phyloP scores from a whole-genome alignment of 2,888 invertebrate genomes.

The Archaeoteleia sp. region DNA sequence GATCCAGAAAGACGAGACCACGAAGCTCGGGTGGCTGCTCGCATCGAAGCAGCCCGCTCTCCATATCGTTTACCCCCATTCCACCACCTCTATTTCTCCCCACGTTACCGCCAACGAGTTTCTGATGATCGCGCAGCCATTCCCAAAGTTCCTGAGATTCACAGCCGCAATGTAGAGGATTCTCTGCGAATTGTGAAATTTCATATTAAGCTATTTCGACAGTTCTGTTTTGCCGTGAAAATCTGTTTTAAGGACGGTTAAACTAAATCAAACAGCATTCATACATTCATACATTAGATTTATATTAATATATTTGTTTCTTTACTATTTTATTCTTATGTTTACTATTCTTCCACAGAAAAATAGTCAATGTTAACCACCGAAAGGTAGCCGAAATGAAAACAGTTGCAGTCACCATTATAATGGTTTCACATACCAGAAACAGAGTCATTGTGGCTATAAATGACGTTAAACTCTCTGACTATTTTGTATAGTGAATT shows the following conservation, averaged over 20 bases:
- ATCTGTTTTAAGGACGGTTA: conserved; percentile 21
- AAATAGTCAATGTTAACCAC: no score
- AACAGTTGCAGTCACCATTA: no score
- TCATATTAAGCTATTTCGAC: conserved; percentile 87
- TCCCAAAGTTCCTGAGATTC: conserved; percentile 93
- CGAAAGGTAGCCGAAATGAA: no score
- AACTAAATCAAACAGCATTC: conserved; percentile 19
- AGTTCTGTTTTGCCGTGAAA: conserved; percentile 77
- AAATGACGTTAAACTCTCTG: no score
- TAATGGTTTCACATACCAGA: no score
- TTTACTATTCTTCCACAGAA: no score
- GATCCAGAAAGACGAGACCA: conserved; percentile 84
- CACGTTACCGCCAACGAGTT: conserved; percentile 79
- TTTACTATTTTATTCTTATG: no score
- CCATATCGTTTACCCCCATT: conserved; percentile 66
- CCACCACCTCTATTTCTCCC: conserved; percentile 77
- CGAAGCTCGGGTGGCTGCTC: conserved; percentile 89
- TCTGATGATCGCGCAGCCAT: conserved; percentile 93
- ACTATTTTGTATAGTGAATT: no score
- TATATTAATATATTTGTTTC: background rate
- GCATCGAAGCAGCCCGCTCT: conserved; percentile 79
- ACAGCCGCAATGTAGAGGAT: conserved; percentile 92
- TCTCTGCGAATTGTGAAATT: conserved; percentile 69
- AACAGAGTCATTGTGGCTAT: no score
- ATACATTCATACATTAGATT: conserved; percentile 4